Conservation (phyloP, 2,888 invertebrate genomes). For the Aspidiotus rigidus region DNA sequence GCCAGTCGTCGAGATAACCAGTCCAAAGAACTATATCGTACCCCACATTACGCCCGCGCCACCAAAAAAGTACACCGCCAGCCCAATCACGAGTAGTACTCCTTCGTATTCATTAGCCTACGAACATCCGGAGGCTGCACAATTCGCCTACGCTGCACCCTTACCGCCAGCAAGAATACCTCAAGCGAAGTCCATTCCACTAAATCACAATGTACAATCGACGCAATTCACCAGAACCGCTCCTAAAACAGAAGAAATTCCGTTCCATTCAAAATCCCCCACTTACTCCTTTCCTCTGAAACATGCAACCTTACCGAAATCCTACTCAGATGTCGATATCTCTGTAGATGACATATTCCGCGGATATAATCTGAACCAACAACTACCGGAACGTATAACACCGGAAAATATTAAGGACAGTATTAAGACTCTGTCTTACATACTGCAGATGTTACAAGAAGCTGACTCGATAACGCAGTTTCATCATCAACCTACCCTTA, state of each 20-base stretch:
- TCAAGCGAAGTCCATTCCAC: neutral
- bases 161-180: neutral
- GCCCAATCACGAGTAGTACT: constrained; percentile 6
- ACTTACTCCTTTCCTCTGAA: constrained; percentile 7
- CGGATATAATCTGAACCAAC: constrained; percentile 63
- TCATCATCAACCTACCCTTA: constrained; percentile 1
- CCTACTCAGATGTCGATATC: neutral
- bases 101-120: constrained; percentile 13
- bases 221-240: constrained; percentile 34
- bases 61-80: neutral
- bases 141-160: constrained; percentile 3
- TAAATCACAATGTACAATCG: constrained; percentile 6
- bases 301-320: neutral
- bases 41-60: constrained; percentile 11
- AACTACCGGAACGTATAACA: constrained; percentile 64
- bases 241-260: constrained; percentile 38
- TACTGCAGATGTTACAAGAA: constrained; percentile 58
- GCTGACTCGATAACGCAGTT: constrained; percentile 32
- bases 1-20: constrained; percentile 15
- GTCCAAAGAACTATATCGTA: constrained; percentile 23
- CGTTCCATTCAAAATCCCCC: neutral
- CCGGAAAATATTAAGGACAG: constrained; percentile 70
- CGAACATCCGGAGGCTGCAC: constrained; percentile 22
- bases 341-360: constrained; percentile 53
- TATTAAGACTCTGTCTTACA: constrained; percentile 64